phyloP scores from a whole-genome alignment of 2,797 vertebrate species.

The Pangasius larnaudii region DNA sequence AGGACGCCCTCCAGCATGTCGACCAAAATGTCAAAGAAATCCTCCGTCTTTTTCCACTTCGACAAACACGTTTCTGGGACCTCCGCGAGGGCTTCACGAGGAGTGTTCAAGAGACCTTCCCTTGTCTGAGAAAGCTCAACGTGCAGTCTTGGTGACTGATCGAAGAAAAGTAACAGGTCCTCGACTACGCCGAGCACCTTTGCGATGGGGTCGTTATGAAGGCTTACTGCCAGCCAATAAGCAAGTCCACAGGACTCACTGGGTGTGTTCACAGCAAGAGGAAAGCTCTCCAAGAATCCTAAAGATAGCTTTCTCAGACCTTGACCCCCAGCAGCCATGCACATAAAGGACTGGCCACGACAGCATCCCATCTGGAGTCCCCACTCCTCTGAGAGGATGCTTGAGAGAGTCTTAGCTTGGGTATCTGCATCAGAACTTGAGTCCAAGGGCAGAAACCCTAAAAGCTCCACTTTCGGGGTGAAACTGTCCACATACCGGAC shows the following conservation, averaged over 20 bases:
- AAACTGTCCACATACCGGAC: slow-evolving; percentile 88
- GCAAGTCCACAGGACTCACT: slow-evolving; percentile 95
- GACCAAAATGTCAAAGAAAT: slow-evolving; percentile 89
- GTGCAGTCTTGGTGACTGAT: slow-evolving; percentile 81
- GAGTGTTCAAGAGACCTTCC: slow-evolving; percentile 80
- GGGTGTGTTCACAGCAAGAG: slow-evolving; percentile 86
- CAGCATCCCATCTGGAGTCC: slow-evolving; percentile 92
- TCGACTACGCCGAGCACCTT: slow-evolving; percentile 86
- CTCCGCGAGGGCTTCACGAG: slow-evolving; percentile 78
- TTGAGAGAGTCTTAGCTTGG: slow-evolving; percentile 83
- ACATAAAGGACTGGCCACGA: slow-evolving; percentile 90
- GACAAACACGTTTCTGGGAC: slow-evolving; percentile 84
- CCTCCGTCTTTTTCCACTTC: slow-evolving; percentile 91
- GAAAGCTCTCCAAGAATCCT: slow-evolving; percentile 86
- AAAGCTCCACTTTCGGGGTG: slow-evolving; percentile 88
- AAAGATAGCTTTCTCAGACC: slow-evolving; percentile 91
- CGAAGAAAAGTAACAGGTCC: slow-evolving; percentile 87
- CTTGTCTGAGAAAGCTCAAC: slow-evolving; percentile 84
- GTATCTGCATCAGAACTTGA: slow-evolving; percentile 71
- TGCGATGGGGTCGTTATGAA: slow-evolving; percentile 83
- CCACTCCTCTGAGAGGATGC: slow-evolving; percentile 89
- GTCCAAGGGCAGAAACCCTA: slow-evolving; percentile 89
- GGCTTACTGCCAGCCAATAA: slow-evolving; percentile 87
- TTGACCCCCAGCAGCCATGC: slow-evolving; percentile 84
- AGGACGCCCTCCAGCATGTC: slow-evolving; percentile 90